These are phyloP conservation scores for Macaria liturata DNA, from an alignment of 2,888 invertebrate species.

Conservation along the genomic window DNA sequence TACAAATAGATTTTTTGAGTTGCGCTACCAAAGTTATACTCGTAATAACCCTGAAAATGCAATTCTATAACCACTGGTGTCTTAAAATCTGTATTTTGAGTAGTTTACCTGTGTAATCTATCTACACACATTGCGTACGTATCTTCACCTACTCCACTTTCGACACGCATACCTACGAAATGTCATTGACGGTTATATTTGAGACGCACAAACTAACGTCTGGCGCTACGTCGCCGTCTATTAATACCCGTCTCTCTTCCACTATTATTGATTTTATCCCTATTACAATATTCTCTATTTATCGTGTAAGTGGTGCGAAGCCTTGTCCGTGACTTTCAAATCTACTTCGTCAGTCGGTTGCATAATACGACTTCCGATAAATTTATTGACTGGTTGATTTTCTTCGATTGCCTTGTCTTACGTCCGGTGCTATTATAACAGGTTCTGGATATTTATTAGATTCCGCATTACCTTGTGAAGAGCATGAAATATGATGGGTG, in stretches of 20 bases:
- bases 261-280: slow-evolving; percentile 23
- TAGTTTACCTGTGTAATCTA: not conserved
- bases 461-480: too few relatives aligned
- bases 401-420: too few relatives aligned
- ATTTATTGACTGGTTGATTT: too few relatives aligned
- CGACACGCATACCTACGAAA: slow-evolving; percentile 19
- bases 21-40: too few relatives aligned
- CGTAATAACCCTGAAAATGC: too few relatives aligned
- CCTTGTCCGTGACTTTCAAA: slow-evolving; percentile 33
- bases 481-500: too few relatives aligned
- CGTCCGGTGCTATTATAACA: too few relatives aligned
- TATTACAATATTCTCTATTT: slow-evolving; percentile 7
- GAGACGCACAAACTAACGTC: slow-evolving; percentile 31
- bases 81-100: too few relatives aligned
- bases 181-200: slow-evolving; percentile 36
- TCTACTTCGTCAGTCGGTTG: slow-evolving; percentile 6
- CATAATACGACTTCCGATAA: slow-evolving; percentile 1
- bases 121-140: slow-evolving; percentile 7
- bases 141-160: slow-evolving; percentile 16
- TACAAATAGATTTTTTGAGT: too few relatives aligned
- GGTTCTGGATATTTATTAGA: too few relatives aligned
- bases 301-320: slow-evolving; percentile 12
- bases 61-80: too few relatives aligned
- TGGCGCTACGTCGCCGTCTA: slow-evolving; percentile 25
- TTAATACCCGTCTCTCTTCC: slow-evolving; percentile 23